phyloP scores from a whole-genome alignment of 2,888 invertebrate species.

The Linnaemya tessellans region DNA sequence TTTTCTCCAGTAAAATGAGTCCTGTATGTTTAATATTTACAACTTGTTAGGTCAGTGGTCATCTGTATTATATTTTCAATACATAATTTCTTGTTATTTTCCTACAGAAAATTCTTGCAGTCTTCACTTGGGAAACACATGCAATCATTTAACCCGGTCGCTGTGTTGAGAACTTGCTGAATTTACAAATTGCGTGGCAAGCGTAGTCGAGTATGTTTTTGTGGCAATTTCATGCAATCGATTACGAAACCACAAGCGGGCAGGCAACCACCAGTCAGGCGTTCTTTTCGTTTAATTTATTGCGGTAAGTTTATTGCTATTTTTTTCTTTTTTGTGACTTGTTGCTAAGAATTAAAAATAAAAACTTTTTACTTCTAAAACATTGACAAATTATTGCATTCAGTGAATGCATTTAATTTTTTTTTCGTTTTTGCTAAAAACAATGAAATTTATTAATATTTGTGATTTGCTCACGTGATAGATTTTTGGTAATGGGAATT shows the following conservation, averaged over 20 bases:
- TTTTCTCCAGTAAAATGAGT: not conserved
- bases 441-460: conserved; percentile 35
- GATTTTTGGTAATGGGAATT: conserved; percentile 11
- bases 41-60: conserved; percentile 57
- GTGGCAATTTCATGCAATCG: conserved; percentile 34
- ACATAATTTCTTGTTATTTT: not conserved
- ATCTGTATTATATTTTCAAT: conserved; percentile 52
- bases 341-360: not conserved
- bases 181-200: conserved; percentile 63
- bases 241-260: conserved; percentile 55
- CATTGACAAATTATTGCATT: conserved; percentile 9
- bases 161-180: conserved; percentile 42
- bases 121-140: conserved; percentile 18
- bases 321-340: conserved; percentile 26
- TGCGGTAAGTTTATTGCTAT: conserved; percentile 33
- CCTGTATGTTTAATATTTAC: conserved; percentile 48
- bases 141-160: conserved; percentile 10
- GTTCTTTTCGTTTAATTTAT: conserved; percentile 53
- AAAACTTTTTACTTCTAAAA: not conserved
- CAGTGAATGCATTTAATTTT: conserved; percentile 2
- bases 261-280: conserved; percentile 55
- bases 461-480: conserved; percentile 11
- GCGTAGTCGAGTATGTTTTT: conserved; percentile 8
- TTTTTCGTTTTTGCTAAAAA: not conserved
- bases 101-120: not conserved